Conservation (phyloP, 2,888 invertebrate genomes). For the Prosapia bicincta region DNA sequence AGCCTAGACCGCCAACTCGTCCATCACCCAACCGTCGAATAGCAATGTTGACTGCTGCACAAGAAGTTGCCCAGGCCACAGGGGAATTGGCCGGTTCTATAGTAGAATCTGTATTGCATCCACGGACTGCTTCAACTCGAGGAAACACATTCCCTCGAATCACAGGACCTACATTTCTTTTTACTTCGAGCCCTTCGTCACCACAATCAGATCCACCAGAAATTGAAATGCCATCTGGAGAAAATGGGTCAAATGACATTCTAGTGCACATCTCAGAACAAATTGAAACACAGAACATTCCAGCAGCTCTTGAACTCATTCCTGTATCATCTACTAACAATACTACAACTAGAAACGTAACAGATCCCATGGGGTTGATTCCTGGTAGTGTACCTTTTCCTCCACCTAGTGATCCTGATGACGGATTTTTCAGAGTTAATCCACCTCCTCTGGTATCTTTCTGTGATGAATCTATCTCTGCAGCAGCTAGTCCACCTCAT, state of each 20-base stretch:
- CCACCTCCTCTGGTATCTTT: neutral
- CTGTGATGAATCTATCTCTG: neutral
- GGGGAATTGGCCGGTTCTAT: slow-evolving; percentile 26
- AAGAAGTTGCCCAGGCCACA: slow-evolving; percentile 25
- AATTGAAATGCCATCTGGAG: neutral
- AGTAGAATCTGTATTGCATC: slow-evolving; percentile 26
- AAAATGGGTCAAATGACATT: neutral
- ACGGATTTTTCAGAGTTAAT: slow-evolving; percentile 26
- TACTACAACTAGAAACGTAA: neutral
- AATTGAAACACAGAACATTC: slow-evolving; percentile 7
- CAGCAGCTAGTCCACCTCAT: neutral
- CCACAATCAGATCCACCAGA: slow-evolving; percentile 12
- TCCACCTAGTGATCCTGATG: slow-evolving; percentile 27
- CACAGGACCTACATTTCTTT: neutral
- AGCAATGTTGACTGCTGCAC: slow-evolving; percentile 21
- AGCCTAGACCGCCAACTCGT: slow-evolving; percentile 30
- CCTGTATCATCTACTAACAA: neutral
- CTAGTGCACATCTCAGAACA: neutral
- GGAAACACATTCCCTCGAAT: neutral
- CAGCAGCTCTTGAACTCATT: slow-evolving; percentile 8
- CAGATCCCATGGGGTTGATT: slow-evolving; percentile 26
- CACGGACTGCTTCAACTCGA: neutral
- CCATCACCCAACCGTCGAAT: slow-evolving; percentile 31
- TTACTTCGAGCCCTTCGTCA: neutral
- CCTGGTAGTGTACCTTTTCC: slow-evolving; percentile 27